Base-by-base conservation (phyloP, 2,888 invertebrate species). In the Phalera bucephala region DNA sequence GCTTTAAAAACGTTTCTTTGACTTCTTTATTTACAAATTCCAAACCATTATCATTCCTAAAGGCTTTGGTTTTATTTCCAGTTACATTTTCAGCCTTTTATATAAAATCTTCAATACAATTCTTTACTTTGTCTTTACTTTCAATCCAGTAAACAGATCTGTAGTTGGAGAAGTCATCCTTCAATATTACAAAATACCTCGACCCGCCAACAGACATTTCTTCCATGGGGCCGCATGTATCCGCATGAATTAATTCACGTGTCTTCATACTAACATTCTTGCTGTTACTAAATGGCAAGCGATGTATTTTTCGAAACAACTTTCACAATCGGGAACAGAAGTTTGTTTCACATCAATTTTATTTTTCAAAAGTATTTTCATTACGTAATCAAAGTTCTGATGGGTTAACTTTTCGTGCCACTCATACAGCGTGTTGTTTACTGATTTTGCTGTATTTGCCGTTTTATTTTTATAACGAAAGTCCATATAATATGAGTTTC, bases 31-130 rank as follows among this genome's bases (percentile, higher is more conserved):
- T 68, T 3, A 48, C 9, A 41, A 60, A 72, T 38, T 66, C 65
- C n/a, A 30, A 15, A 7, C 64, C 65, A 50, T 64, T 62, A 17
- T 72, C 70, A 25, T 36, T 52, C 37, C 66, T 30, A 3, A 72
- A 36, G 6, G 10, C 26, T 25, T 54, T 43, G 5, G 67, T 32
- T 21, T 39, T 62, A 13, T 55, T 52, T 9, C 46, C 51, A 1
- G 64, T 65, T 23, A 35, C 30, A 41, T 59, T 69, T 45, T 72
- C 63, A 1, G 51, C 50, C 11, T 37, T 31, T 3, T 33, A 22
- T 7, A 61, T 21, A 11, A 56, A 58, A 1, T 50, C 28, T 7
- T 53, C 31, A 10, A 62, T 9, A 26, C 27, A 36, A 0, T 6
- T 5, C 9, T 23, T 42, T 60, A n/a, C n/a, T n/a, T 31, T 0